phyloP scores from a whole-genome alignment of 2,797 vertebrate genomes.

The Lemur catta region DNA sequence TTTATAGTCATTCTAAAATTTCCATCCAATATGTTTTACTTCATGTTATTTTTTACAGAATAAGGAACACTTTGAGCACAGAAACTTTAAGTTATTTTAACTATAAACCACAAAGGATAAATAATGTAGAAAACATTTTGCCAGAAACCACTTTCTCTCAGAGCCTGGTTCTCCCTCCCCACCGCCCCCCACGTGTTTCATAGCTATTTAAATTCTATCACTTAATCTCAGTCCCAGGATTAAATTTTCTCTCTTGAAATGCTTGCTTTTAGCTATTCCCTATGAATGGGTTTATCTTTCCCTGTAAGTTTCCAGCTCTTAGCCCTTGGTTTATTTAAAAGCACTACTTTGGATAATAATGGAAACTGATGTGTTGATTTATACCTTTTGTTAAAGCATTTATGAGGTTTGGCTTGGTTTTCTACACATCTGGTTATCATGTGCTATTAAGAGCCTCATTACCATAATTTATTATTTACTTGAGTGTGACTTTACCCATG shows the following conservation, averaged over 20 bases:
- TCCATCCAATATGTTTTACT: not conserved
- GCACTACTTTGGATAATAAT: not conserved
- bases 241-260: conserved; percentile 48
- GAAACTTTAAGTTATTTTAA: conserved; percentile 35
- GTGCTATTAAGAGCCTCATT: conserved; percentile 58
- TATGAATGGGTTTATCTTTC: conserved; percentile 41
- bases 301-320: not conserved
- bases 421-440: conserved; percentile 65
- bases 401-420: conserved; percentile 9
- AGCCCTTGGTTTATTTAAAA: conserved; percentile 35
- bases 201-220: conserved; percentile 3
- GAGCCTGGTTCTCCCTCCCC: not conserved
- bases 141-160: not conserved
- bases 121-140: not conserved
- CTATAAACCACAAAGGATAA: conserved; percentile 34
- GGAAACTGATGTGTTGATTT: conserved; percentile 42
- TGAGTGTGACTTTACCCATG: conserved; percentile 27
- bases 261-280: conserved; percentile 27
- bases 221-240: conserved; percentile 22
- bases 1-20: not conserved
- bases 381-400: conserved; percentile 36
- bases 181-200: not conserved
- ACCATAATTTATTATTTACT: conserved; percentile 70
- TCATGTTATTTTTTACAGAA: not conserved
- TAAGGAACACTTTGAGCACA: not conserved